Base-by-base conservation (phyloP, 2,888 invertebrate genomes). In the Nineta flava region DNA sequence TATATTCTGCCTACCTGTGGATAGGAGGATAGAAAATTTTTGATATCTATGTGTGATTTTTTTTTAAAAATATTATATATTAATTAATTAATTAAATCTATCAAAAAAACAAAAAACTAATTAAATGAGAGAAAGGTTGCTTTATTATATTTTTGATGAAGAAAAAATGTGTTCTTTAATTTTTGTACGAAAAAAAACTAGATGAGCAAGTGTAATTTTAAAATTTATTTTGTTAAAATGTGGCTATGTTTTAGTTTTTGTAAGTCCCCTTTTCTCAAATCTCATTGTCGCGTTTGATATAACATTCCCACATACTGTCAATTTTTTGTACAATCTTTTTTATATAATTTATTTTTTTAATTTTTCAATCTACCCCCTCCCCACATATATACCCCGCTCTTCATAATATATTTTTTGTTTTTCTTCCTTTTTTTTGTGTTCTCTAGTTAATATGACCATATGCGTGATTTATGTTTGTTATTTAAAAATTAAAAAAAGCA, bases 21-120 rank as follows among this genome's bases (percentile, higher is more conserved):
- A 44, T 44, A 44, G 44, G 44, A 44, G 15, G 26, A 42, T 17
- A 17, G 15, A 17, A 21, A 34, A 19, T 35, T 35, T 47, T 46
- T 50, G 43, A 47, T 50, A 44, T 50, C n/a, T 42, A 13, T 46
- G 38, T 47, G 42, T 46, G 44, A 44, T 35, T 50, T 43, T 47
- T 42, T 50, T 42, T 41, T 38, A 48, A 34, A 40, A 40, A 34
- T 41, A 48, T 41, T 40, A 15, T 17, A 26, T 44, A 44, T 21
- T 44, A 38, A 44, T 44, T 44, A 44, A 44, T 21, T 44, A 38
- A 44, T 44, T 44, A 44, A 44, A 44, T 44, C 26, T 44, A 21
- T 44, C 15, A 38, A 13, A 38, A 38, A 7, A 26, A 26, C 4
- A 19, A 19, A 19, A 3, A 19, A 26, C 7, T 26, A 26, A 26